These are phyloP conservation scores for Cydia amplana DNA, from an alignment of 1,140 invertebrate genomes.

Conservation along the genomic window DNA sequence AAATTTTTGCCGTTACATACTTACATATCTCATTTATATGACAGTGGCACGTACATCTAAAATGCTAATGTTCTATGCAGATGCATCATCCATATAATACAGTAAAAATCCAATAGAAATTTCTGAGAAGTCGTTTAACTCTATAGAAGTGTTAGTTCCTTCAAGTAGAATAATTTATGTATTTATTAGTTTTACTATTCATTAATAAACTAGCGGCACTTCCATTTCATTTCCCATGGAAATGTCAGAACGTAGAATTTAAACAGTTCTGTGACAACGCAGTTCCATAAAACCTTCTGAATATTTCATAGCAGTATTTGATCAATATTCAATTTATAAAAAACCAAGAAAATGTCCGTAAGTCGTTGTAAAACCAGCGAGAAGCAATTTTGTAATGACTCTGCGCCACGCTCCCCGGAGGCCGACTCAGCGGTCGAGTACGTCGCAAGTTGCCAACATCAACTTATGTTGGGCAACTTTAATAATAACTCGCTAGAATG, in stretches of 20 bases:
- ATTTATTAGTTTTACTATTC: too few species aligned
- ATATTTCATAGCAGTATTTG: neutral
- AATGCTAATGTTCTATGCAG: neutral
- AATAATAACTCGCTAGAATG: neutral
- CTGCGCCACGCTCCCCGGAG: neutral
- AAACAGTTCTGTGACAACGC: too few species aligned
- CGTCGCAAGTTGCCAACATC: constrained; percentile 1
- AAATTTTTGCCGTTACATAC: neutral
- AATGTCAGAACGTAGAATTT: too few species aligned
- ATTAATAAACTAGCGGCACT: too few species aligned
- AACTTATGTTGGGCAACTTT: neutral
- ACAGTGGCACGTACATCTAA: neutral
- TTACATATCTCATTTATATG: neutral
- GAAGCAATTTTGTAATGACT: constrained; percentile 12
- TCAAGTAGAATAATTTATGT: too few species aligned
- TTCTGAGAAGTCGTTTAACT: neutral
- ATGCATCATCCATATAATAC: neutral
- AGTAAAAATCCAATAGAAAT: neutral
- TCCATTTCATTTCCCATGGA: too few species aligned
- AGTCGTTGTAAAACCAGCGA: constrained; percentile 4
- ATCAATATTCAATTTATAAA: neutral
- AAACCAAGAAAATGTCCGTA: neutral
- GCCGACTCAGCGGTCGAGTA: neutral
- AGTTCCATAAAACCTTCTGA: neutral
- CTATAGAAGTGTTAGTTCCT: too few species aligned